Evolutionary conservation across 2,113 vertebrate genomes (phyloP).

Genomic region (Phaethornis superciliosus): DNA sequence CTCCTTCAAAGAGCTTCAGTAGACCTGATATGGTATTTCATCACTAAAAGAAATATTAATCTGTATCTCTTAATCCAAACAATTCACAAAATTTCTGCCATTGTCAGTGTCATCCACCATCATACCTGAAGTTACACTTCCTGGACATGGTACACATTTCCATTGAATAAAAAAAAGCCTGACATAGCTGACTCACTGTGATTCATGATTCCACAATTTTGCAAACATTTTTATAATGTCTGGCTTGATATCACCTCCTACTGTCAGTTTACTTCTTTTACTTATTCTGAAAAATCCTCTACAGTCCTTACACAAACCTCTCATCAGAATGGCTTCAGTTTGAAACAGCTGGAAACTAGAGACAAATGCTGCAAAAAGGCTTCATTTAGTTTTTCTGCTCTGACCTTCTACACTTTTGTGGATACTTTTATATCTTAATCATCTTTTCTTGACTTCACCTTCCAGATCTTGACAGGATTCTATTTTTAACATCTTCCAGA

Average conservation of each 20-base stretch:
- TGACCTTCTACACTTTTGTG: neutral
- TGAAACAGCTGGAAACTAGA: neutral
- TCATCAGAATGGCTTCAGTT: neutral
- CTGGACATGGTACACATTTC: neutral
- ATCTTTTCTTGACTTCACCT: neutral
- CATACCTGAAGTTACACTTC: neutral
- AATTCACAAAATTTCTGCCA: neutral
- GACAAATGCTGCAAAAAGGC: neutral
- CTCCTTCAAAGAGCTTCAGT: neutral
- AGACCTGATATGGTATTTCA: neutral
- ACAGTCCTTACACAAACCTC: neutral
- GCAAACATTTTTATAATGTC: neutral
- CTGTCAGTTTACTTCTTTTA: neutral
- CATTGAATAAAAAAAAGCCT: neutral
- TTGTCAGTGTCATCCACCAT: neutral
- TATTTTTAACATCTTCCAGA: neutral
- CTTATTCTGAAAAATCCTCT: neutral
- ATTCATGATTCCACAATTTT: neutral
- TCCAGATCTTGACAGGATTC: constrained; percentile 15
- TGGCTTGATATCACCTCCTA: neutral
- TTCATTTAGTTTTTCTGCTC: neutral
- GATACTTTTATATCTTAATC: neutral
- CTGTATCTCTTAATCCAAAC: neutral
- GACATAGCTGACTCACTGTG: neutral
- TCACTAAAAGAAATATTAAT: neutral